These are phyloP conservation scores for Drosophila infuscata DNA, from an alignment of 2,888 invertebrate genomes.

Conservation along the genomic window DNA sequence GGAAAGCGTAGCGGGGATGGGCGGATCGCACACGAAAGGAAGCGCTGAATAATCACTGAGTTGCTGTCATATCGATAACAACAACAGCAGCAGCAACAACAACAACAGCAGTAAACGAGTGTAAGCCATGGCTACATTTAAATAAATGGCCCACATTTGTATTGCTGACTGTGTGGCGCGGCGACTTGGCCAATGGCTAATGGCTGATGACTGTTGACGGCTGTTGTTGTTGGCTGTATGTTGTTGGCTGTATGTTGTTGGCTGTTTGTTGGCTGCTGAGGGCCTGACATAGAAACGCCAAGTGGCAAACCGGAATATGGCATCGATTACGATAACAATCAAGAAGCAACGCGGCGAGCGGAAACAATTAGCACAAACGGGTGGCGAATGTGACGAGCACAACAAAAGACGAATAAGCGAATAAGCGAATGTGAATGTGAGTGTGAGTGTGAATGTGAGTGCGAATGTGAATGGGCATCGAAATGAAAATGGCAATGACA, in stretches of 20 bases:
- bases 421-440: conserved; percentile 9
- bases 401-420: conserved; percentile 66
- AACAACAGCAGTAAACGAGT: conserved; percentile 19
- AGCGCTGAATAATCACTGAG: conserved; percentile 72
- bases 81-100: conserved; percentile 13
- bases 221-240: conserved; percentile 1
- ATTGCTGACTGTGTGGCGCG: conserved; percentile 26
- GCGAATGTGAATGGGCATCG: conserved; percentile 27
- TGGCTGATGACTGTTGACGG: background rate
- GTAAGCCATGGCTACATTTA: conserved; percentile 26
- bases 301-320: conserved; percentile 70
- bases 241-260: conserved; percentile 6
- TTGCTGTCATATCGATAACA: conserved; percentile 65
- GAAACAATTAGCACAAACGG: conserved; percentile 71
- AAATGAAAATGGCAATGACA: conserved; percentile 44
- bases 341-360: conserved; percentile 57
- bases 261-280: conserved; percentile 1
- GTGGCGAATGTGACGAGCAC: conserved; percentile 68
- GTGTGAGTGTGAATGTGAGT: background rate
- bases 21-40: conserved; percentile 68
- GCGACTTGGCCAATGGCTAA: conserved; percentile 12
- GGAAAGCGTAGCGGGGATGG: conserved; percentile 1
- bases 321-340: conserved; percentile 72
- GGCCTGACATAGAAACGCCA: conserved; percentile 69
- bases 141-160: conserved; percentile 64